Percentiles rank a stretch among this genome's conserved stretches.
Evolutionary conservation across 2,113 vertebrate species (phyloP).

Genomic region (rat (Rattus norvegicus)): DNA sequence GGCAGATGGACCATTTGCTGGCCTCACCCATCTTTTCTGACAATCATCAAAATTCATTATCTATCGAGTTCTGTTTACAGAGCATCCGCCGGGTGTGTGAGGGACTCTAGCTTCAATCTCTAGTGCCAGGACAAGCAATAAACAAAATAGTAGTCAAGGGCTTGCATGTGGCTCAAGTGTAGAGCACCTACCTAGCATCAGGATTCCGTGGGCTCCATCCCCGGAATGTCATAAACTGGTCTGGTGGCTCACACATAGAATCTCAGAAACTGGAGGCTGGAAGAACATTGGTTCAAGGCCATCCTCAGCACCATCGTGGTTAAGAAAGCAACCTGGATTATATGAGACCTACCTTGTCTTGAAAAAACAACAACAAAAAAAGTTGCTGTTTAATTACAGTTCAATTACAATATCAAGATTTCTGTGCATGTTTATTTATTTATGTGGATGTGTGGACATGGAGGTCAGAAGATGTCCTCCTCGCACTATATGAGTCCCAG

Average conservation of each 20-base stretch:
- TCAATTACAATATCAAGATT: conserved; percentile 30
- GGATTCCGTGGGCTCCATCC: not conserved
- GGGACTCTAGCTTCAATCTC: not conserved
- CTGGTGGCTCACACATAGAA: too few relatives aligned
- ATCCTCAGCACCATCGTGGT: not conserved
- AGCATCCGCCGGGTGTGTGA: not conserved
- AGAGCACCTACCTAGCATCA: not conserved
- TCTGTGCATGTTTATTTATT: not conserved
- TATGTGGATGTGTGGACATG: not conserved
- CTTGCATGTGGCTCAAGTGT: not conserved
- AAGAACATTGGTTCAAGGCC: too few relatives aligned
- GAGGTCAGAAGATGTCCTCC: not conserved
- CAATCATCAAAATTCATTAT: not conserved
- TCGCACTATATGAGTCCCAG: not conserved
- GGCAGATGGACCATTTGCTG: not conserved
- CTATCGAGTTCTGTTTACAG: not conserved
- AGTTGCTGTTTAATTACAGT: too few relatives aligned
- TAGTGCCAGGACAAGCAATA: not conserved
- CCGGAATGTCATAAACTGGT: not conserved
- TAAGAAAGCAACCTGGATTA: not conserved
- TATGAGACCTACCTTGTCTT: not conserved
- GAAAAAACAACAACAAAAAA: not conserved
- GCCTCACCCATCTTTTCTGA: not conserved
- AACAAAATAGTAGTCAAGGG: not conserved
- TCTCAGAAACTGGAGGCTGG: too few relatives aligned